phyloP scores from a whole-genome alignment of 2,888 invertebrate species.

The Harpalus rubripes region DNA sequence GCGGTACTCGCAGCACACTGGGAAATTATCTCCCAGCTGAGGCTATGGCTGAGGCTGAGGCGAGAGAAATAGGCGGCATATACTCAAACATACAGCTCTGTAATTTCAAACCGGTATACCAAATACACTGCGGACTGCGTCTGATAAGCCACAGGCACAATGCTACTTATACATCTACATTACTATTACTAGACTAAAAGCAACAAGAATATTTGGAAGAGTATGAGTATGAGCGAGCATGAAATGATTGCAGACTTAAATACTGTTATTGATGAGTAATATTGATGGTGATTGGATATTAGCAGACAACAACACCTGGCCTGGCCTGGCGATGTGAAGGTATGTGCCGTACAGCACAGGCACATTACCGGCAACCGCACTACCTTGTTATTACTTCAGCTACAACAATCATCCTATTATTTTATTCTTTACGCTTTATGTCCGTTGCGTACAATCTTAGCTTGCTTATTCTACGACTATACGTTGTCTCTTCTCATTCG shows the following conservation, averaged over 20 bases:
- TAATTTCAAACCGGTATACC: conserved; percentile 2
- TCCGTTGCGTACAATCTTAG: no score
- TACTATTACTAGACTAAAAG: background rate
- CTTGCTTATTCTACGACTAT: no score
- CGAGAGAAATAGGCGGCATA: conserved; percentile 57
- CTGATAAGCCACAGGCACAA: background rate
- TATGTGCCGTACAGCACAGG: background rate
- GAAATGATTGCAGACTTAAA: conserved; percentile 25
- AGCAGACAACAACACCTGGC: conserved; percentile 22
- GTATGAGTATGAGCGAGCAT: background rate
- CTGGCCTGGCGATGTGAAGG: background rate
- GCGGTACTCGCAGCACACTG: background rate
- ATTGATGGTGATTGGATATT: conserved; percentile 52
- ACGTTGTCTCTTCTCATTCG: no score
- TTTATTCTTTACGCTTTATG: background rate
- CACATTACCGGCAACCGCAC: conserved; percentile 36
- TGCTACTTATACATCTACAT: background rate
- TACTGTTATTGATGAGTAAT: conserved; percentile 53
- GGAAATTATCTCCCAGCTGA: conserved; percentile 44
- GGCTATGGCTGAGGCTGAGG: background rate
- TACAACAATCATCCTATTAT: conserved; percentile 3
- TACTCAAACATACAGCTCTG: background rate
- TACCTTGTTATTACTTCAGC: conserved; percentile 42
- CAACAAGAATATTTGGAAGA: background rate
- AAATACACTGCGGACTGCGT: background rate